Evolutionary conservation across 92 coral and sea anemone genomes (phyloP), one percentile per base, ranked within the genome.

Genomic region (Umimayanthus kanabou): DNA sequence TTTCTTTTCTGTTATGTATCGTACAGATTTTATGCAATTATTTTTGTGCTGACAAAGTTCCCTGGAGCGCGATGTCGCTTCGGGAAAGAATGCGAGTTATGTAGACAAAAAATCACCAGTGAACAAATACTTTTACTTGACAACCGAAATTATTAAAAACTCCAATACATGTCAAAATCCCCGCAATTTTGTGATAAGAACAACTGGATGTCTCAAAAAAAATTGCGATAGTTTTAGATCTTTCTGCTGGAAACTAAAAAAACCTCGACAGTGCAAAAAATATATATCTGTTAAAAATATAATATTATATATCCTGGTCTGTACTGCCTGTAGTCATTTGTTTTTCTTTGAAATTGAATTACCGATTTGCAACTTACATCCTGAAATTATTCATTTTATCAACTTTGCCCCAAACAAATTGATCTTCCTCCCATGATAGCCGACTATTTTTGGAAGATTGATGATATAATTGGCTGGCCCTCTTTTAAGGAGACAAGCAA

Each of bases 31-130:
- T 9, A 28, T 29, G 1, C 23, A 29, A 49, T 28, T 50, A 28
- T 13, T 14, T n/a, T 45, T 55, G 15, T 55, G 29, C 18, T 29
- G 49, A 57, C 9, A 28, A 28, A 80, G 49, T 9, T 29, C 71
- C 84, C 57, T 80, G 84, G 84, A 80, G 72, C 72, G 43, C 11
- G n/a, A 57, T 53, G 84, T 4, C 2, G 28, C 15, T 11, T n/a
- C 5, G 18, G 9, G 42, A 80, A 80, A 55, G 71, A 80, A 80
- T 80, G 43, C 70, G 9, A 53, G 71, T 22, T 25, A 80, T 57
- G 71, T 55, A 16, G 72, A 55, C 71, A 80, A 80, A 80, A 53
- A 13, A 53, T 45, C 50, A 9, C 29, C 65, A 9, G 1, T n/a
- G 22, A 10, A 26, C 33, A 40, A 42, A 16, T 20, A 61, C 26